Evolutionary conservation across 2,797 vertebrate genomes (phyloP), one percentile per base, ranked within the genome.

Genomic region (Premnoplex brunnescens): DNA sequence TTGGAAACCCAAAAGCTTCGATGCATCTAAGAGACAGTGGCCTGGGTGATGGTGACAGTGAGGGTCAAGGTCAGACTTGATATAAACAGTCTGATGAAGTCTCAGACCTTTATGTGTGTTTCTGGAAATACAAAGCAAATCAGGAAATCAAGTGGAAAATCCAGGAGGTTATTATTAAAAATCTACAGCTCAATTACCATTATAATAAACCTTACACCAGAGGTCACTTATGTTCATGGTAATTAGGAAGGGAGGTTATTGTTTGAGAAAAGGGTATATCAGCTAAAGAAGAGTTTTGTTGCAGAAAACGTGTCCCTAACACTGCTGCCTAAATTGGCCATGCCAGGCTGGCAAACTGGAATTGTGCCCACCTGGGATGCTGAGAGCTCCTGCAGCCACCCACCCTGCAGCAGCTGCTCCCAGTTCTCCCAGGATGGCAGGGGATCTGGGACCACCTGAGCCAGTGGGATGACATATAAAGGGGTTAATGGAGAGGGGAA

Each of bases 61-160:
- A 74, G 54, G 12, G 37, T 37, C 9, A 3, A 8, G 32, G 36
- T 59, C 46, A 92, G 79, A 28, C 12, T 60, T 46, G 9, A 34
- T n/a, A 11, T 21, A 62, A 89, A 52, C 2, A 62, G 21, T 41
- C 55, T 85, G 59, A 39, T 59, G 32, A 67, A 77, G 17, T 12
- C 71, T 91, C 69, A 93, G 51, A 39, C 44, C 34, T 9, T 62
- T 39, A 7, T 3, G 21, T 14, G 44, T 36, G 15, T n/a, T 93
- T 88, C 85, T 93, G 37, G 60, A 92, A 90, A 89, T 60, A 78
- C 5, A 88, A 86, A 95, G 88, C 56, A 91, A 90, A 91, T 86
- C 62, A 89, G 77, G 94, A 95, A 94, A 94, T 43, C 85, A 93
- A 82, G 89, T 87, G 63, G 85, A 96, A 97, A 95, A 90, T 64